These are phyloP conservation scores for Peromyscus nudipes DNA, from an alignment of 2,797 vertebrate genomes.

Conservation along the genomic window DNA sequence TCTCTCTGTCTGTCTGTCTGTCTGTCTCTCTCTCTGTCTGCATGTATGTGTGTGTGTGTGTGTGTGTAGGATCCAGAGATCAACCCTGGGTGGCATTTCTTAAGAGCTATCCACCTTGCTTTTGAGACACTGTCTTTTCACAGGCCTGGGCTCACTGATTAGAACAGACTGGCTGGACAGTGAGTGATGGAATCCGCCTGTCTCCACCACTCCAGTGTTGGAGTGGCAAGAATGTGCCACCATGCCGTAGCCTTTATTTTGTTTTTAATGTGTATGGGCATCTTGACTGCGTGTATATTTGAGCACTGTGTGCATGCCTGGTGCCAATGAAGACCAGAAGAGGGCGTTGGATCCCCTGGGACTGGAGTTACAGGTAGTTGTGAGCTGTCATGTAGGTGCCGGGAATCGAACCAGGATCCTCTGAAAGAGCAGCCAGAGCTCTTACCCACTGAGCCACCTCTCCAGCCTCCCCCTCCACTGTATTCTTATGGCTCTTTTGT, in stretches of 20 bases:
- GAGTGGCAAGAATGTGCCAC: neutral
- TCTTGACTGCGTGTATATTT: neutral
- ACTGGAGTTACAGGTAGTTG: neutral
- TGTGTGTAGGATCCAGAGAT: neutral
- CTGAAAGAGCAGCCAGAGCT: neutral
- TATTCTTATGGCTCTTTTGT: neutral
- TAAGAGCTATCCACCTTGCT: neutral
- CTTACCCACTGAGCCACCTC: neutral
- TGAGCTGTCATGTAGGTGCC: neutral
- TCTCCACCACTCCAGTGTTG: neutral
- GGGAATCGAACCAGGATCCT: neutral
- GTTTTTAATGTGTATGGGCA: neutral
- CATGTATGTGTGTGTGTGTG: neutral
- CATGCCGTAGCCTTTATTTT: neutral
- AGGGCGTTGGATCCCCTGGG: neutral
- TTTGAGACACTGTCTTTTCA: neutral
- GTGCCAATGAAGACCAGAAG: neutral
- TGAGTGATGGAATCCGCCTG: too few species aligned
- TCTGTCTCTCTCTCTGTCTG: too few species aligned
- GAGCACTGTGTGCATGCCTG: neutral
- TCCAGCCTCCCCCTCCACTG: neutral
- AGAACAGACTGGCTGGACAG: neutral
- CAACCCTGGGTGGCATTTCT: neutral
- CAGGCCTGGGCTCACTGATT: neutral
- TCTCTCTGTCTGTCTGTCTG: too few species aligned